Conservation (phyloP, 2,888 invertebrate genomes). For the Ashinkailepas kermadecensis region DNA sequence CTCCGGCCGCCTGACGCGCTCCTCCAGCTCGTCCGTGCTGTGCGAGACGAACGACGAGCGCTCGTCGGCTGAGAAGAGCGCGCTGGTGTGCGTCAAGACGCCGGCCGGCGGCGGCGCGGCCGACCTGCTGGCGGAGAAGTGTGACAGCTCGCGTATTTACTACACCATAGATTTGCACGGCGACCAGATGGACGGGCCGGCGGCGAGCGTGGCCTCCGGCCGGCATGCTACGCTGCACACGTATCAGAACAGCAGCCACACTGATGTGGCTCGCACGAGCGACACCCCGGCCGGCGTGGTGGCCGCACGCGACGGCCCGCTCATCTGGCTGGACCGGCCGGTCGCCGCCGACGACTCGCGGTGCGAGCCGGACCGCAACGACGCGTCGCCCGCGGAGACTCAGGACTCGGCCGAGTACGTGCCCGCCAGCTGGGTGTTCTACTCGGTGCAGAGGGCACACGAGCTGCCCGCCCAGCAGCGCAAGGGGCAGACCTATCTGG, state of each 20-base stretch:
- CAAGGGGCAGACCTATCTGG: background rate
- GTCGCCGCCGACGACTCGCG: background rate
- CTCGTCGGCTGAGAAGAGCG: background rate
- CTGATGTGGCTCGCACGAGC: background rate
- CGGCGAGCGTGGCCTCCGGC: background rate
- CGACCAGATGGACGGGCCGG: no score
- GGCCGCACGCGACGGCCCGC: background rate
- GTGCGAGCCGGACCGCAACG: no score
- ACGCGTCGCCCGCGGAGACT: no score
- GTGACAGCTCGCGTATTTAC: background rate
- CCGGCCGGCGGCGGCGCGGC: background rate
- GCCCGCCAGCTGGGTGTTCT: constrained; percentile 21
- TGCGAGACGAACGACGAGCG: background rate
- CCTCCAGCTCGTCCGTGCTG: background rate
- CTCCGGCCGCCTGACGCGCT: background rate
- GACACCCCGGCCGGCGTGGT: background rate
- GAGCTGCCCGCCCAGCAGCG: background rate
- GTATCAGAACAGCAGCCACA: background rate
- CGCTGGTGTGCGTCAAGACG: background rate
- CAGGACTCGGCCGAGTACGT: background rate
- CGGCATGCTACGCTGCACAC: background rate
- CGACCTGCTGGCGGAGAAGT: background rate
- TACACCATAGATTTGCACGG: constrained; percentile 9
- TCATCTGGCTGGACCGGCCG: background rate
- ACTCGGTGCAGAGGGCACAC: background rate